Conservation (phyloP, 2,797 vertebrate species). For the Mionectes olivaceus region DNA sequence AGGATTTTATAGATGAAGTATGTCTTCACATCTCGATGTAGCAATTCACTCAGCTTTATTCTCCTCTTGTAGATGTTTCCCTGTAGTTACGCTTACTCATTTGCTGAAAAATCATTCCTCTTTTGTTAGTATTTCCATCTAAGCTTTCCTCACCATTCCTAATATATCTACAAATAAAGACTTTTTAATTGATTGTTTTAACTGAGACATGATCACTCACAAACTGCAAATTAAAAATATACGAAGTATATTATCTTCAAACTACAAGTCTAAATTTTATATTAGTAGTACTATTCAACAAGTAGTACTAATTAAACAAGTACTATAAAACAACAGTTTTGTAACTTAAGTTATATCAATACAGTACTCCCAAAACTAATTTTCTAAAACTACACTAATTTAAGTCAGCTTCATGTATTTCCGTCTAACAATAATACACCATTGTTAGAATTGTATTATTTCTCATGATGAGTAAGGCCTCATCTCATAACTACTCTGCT, state of each 20-base stretch:
- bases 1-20: neutral
- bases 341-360: neutral
- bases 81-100: neutral
- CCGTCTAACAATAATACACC: neutral
- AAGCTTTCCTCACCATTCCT: neutral
- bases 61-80: neutral
- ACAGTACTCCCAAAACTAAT: neutral
- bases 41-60: neutral
- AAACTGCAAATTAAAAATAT: neutral
- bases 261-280: neutral
- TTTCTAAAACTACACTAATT: neutral
- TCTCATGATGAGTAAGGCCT: neutral
- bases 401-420: neutral
- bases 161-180: neutral
- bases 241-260: neutral
- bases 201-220: neutral
- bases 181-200: neutral
- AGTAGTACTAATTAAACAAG: neutral
- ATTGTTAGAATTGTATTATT: constrained; percentile 2
- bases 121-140: neutral
- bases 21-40: neutral
- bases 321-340: neutral
- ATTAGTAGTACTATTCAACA: neutral
- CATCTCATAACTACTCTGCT: neutral
- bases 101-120: neutral